Percentiles rank a stretch among this genome's conserved stretches.
These are phyloP conservation scores for Cephus runcator DNA, from an alignment of 2,888 invertebrate species.

Conservation along the genomic window DNA sequence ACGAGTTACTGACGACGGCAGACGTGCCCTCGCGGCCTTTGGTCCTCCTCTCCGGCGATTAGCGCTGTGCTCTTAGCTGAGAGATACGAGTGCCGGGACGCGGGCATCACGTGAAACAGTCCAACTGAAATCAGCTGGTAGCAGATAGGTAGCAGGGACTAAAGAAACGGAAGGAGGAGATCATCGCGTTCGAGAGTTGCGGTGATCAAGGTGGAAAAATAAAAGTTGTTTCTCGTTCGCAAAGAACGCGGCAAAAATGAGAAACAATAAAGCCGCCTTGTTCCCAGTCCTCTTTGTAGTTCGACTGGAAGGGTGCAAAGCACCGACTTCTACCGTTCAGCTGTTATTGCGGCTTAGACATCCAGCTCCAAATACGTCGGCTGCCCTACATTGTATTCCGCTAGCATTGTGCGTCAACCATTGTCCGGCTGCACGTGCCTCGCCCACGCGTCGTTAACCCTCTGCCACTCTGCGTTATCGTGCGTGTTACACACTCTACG, in stretches of 20 bases:
- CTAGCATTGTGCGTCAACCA: slow-evolving; percentile 27
- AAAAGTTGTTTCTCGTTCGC: background rate
- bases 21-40: too few species aligned
- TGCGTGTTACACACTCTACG: background rate
- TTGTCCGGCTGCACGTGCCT: slow-evolving; percentile 27
- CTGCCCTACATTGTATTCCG: slow-evolving; percentile 9
- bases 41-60: too few species aligned
- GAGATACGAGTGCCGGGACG: too few species aligned
- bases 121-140: background rate
- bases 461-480: too few species aligned
- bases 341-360: slow-evolving; percentile 33
- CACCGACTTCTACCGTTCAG: slow-evolving; percentile 30
- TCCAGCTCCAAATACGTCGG: slow-evolving; percentile 29
- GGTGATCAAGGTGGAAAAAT: background rate
- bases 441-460: slow-evolving; percentile 13
- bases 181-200: too few species aligned
- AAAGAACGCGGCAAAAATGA: background rate
- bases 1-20: too few species aligned
- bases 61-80: too few species aligned
- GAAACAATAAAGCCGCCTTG: slow-evolving; percentile 33
- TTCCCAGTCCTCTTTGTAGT: slow-evolving; percentile 31
- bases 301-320: slow-evolving; percentile 9
- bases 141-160: slow-evolving; percentile 4
- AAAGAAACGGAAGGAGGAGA: too few species aligned
- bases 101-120: too few species aligned